Conservation (phyloP, 2,888 invertebrate genomes). For the Rotaria socialis region DNA sequence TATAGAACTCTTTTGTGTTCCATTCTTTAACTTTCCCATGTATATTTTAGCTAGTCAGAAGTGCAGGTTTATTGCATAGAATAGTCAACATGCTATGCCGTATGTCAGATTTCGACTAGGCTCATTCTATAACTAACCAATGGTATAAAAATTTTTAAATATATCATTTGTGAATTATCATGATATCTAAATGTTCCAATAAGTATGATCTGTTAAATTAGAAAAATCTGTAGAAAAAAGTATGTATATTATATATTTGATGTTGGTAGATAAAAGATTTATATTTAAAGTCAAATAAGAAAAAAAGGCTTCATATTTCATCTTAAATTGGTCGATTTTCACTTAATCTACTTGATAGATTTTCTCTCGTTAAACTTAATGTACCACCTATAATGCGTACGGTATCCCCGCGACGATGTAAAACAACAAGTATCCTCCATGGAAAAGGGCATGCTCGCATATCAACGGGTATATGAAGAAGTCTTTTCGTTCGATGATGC, state of each 20-base stretch:
- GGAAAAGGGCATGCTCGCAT: constrained; percentile 12
- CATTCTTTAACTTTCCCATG: no score
- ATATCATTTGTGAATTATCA: no score
- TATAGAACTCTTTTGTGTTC: no score
- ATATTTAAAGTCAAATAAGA: no score
- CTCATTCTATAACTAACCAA: no score
- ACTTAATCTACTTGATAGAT: background rate
- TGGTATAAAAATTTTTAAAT: no score
- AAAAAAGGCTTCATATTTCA: no score
- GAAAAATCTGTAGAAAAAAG: background rate
- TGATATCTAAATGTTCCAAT: no score
- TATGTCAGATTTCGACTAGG: no score
- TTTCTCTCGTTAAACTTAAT: constrained; percentile 21
- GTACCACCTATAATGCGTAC: constrained; percentile 11
- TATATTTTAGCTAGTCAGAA: no score
- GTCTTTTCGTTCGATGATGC: constrained; percentile 27
- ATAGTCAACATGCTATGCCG: no score
- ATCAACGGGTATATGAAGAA: background rate
- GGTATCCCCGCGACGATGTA: constrained; percentile 3
- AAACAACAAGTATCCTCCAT: constrained; percentile 25
- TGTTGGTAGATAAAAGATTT: background rate
- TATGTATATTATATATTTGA: background rate
- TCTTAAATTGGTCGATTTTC: background rate
- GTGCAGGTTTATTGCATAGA: no score
- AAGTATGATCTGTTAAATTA: background rate